Conservation (phyloP, 2,888 invertebrate species). For the Lepidocyrtoides sp. region DNA sequence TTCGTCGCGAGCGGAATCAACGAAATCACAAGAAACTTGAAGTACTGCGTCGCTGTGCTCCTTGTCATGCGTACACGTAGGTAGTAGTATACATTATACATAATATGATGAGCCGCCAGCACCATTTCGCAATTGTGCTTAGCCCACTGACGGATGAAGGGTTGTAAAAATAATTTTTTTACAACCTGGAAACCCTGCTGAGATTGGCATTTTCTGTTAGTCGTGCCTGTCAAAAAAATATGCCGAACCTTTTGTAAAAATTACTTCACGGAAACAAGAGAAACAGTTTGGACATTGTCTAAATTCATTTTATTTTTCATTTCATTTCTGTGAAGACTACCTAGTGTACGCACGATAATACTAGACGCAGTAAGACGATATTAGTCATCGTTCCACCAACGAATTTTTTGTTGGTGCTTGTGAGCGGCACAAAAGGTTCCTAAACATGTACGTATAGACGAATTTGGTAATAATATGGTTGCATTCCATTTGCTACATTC, state of each 20-base stretch:
- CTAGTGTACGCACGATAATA: too few species aligned
- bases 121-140: conserved; percentile 8
- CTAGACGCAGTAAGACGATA: too few species aligned
- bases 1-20: conserved; percentile 4
- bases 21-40: neutral
- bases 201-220: conserved; percentile 62
- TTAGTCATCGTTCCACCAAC: neutral
- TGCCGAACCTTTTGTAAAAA: conserved; percentile 63
- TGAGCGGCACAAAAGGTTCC: neutral
- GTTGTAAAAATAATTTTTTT: conserved; percentile 67
- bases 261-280: conserved; percentile 52
- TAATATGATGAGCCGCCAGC: conserved; percentile 24
- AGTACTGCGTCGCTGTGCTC: neutral
- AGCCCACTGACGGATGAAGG: conserved; percentile 48
- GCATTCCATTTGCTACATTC: neutral
- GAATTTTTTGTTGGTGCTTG: neutral
- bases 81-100: too few species aligned
- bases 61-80: too few species aligned
- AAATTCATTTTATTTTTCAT: conserved; percentile 38
- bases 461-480: conserved; percentile 13
- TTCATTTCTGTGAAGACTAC: too few species aligned
- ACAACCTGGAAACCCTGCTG: conserved; percentile 67
- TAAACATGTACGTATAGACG: neutral
- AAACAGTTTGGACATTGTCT: conserved; percentile 70
- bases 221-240: conserved; percentile 57